Base-by-base conservation (phyloP, 1,140 invertebrate genomes). In the Colletes gigas region DNA sequence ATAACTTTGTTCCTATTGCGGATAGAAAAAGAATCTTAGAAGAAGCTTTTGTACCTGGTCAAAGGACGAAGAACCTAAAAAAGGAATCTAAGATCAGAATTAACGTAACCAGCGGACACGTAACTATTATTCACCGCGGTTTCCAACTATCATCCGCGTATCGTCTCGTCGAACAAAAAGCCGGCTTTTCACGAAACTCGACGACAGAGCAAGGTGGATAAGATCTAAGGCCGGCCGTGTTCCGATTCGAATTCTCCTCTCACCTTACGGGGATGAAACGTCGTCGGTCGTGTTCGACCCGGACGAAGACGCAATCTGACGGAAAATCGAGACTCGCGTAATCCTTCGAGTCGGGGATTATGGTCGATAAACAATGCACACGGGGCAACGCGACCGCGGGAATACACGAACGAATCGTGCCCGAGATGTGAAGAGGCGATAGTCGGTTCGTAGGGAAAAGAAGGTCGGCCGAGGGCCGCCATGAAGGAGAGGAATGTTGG, bases 261-360 rank as follows among this genome's bases (percentile, higher is more conserved):
- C 63, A 0, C 15, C 3, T 39, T 17, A 44, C 71, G 59, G 44
- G 19, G 44, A 50, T 47, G 39, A 79, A 50, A 47, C 39, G n/a
- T 9, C 15, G 54, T n/a, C 21, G 39, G 15, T 50, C 15, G n/a
- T 57, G 63, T 55, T 65, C 44, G 21, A 17, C n/a, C 44, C n/a
- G 30, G 12, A 19, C 19, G 12, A n/a, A 30, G 30, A 55, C 60
- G 54, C 65, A 88, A 90, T 90, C 88, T 88, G 60, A 82, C 66
- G 81, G 85, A 89, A 90, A 91, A 91, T 90, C 88, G 84, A 88
- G 84, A 86, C 86, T 83, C 80, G 72, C 86, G 79, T 89, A 89
- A 90, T 90, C 89, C 85, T 54, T 60, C 70, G 78, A 70, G 63
- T 60, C 47, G 54, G 41, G 88, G 89, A 92, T 91, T 89, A 91